A percentile compares a stretch with the other conserved stretches of the same genome.
These are phyloP conservation scores for Parauchenoglanis punctatus DNA, from an alignment of 2,797 vertebrate genomes.

Conservation along the genomic window DNA sequence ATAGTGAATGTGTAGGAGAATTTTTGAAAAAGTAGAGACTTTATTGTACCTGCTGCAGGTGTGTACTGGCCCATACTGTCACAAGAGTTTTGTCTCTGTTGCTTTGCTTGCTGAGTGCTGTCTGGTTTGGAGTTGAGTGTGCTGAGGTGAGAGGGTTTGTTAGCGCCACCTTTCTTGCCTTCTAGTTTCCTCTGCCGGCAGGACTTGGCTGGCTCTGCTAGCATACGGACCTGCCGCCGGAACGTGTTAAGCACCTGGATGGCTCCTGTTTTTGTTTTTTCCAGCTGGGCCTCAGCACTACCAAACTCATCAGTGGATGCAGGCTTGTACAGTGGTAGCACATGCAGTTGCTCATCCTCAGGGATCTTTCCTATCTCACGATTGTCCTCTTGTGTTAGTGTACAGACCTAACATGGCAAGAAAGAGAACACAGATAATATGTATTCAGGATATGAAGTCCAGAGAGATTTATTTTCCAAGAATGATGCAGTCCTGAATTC, in stretches of 20 bases:
- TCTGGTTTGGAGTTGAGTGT: constrained; percentile 81
- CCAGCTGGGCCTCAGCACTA: constrained; percentile 87
- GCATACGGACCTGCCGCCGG: constrained; percentile 91
- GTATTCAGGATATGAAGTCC: not conserved
- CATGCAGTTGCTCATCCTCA: constrained; percentile 96
- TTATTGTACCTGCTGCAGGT: constrained; percentile 68
- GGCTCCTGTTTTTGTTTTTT: constrained; percentile 89
- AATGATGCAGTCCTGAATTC: not conserved
- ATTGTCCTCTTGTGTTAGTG: constrained; percentile 96
- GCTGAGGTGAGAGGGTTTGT: constrained; percentile 82
- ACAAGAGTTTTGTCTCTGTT: constrained; percentile 76
- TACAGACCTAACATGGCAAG: constrained; percentile 84
- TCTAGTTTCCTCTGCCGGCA: constrained; percentile 95
- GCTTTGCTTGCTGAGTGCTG: constrained; percentile 80
- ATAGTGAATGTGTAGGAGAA: no score
- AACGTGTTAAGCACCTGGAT: constrained; percentile 93
- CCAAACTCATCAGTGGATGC: constrained; percentile 93
- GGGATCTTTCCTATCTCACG: constrained; percentile 87
- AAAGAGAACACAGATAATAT: not conserved
- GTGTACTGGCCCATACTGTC: constrained; percentile 71
- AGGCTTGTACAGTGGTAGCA: constrained; percentile 93
- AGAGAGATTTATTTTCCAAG: no score
- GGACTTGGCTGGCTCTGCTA: constrained; percentile 91
- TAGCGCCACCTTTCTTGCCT: constrained; percentile 88
- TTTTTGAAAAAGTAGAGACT: not conserved